Evolutionary conservation across 2,797 vertebrate species (phyloP).

Genomic region (Avahi laniger): DNA sequence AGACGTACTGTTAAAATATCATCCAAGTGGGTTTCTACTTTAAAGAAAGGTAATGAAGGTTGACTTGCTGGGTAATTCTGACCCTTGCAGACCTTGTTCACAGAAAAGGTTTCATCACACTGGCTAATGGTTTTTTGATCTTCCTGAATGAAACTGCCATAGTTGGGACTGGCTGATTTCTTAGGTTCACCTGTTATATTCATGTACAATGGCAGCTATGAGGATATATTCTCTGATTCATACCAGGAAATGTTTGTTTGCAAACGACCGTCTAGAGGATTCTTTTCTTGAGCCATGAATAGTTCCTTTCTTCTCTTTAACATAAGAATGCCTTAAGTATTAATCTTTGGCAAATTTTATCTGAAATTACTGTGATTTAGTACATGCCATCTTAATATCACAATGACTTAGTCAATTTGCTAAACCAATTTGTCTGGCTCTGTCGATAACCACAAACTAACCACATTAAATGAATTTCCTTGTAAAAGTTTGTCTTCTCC

Average conservation of each 20-base stretch:
- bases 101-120: slow-evolving; percentile 7
- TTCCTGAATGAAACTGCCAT: background rate
- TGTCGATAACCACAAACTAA: background rate
- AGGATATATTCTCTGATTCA: background rate
- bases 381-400: background rate
- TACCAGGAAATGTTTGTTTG: background rate
- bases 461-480: background rate
- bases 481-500: background rate
- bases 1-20: slow-evolving; percentile 39
- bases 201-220: background rate
- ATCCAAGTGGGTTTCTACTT: slow-evolving; percentile 44
- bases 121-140: slow-evolving; percentile 46
- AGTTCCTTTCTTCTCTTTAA: slow-evolving; percentile 27
- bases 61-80: slow-evolving; percentile 40
- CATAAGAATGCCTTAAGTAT: background rate
- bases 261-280: background rate
- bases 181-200: background rate
- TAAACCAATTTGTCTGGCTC: no score
- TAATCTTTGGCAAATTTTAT: background rate
- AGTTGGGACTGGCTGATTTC: background rate
- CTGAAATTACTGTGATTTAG: slow-evolving; percentile 50
- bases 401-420: background rate
- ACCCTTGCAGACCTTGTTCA: background rate
- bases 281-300: background rate
- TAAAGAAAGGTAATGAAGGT: slow-evolving; percentile 36